A percentile compares a stretch with the other conserved stretches of the same genome.
Conservation (phyloP, 2,797 vertebrate genomes). For the Pipistrellus pipistrellus region DNA sequence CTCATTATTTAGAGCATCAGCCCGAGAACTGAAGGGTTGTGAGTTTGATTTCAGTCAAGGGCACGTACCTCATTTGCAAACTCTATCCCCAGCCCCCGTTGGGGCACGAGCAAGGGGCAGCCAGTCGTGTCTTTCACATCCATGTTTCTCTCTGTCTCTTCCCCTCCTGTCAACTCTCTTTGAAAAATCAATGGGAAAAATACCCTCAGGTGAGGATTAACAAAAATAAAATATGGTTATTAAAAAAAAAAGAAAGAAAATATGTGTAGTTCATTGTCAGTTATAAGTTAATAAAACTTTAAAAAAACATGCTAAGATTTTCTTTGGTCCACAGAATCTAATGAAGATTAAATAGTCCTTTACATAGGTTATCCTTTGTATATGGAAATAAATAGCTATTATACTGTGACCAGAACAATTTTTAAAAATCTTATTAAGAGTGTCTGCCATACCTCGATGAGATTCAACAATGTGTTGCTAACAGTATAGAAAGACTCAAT, state of each 20-base stretch:
- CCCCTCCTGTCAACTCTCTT: neutral
- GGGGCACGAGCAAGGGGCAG: neutral
- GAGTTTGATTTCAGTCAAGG: neutral
- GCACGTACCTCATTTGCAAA: neutral
- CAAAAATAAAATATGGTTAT: no score
- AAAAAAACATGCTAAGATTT: neutral
- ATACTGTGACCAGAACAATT: neutral
- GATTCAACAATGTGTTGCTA: neutral
- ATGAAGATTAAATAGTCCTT: neutral
- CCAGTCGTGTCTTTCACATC: neutral
- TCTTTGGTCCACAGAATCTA: neutral
- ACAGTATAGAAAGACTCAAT: neutral
- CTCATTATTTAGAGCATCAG: neutral
- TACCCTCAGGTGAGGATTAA: no score
- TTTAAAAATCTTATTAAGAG: neutral
- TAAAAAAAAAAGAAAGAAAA: neutral
- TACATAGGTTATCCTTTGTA: neutral
- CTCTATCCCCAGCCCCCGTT: neutral
- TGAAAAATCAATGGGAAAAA: neutral
- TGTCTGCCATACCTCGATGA: rapidly evolving
- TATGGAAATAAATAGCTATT: neutral
- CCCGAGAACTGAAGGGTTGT: neutral
- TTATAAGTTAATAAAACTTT: neutral
- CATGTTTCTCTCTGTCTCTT: neutral
- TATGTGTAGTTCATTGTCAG: neutral